These are phyloP conservation scores for Oophaga pumilio DNA, from an alignment of 2,113 vertebrate genomes.

Conservation along the genomic window DNA sequence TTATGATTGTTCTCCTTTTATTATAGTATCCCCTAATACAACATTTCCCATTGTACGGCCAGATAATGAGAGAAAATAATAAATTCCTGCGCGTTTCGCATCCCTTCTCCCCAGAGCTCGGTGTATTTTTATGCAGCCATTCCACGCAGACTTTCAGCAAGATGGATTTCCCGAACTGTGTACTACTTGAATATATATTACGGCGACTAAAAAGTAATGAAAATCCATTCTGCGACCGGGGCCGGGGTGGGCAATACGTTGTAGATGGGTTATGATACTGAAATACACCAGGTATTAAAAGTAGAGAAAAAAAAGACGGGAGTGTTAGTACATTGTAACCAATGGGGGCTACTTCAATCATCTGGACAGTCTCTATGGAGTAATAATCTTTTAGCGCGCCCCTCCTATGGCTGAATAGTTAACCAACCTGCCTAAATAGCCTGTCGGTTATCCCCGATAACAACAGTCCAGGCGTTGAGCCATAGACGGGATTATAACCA, in stretches of 20 bases:
- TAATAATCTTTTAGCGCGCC: slow-evolving; percentile 30
- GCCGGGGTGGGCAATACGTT: neutral
- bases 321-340: slow-evolving; percentile 36
- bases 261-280: slow-evolving; percentile 26
- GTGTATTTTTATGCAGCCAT: neutral
- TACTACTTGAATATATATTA: slow-evolving; percentile 31
- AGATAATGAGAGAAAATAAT: neutral
- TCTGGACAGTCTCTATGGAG: slow-evolving; percentile 27
- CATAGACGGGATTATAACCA: slow-evolving; percentile 46
- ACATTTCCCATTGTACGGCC: neutral
- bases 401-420: slow-evolving; percentile 49
- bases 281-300: slow-evolving; percentile 42
- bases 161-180: slow-evolving; percentile 22
- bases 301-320: slow-evolving; percentile 53
- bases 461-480: slow-evolving; percentile 58
- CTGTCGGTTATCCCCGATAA: slow-evolving; percentile 58
- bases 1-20: neutral
- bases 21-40: neutral
- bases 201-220: slow-evolving; percentile 11
- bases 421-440: slow-evolving; percentile 56
- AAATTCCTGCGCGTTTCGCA: neutral
- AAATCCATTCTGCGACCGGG: slow-evolving; percentile 27
- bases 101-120: neutral
- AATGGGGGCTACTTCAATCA: slow-evolving; percentile 55
- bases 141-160: neutral